phyloP scores from a whole-genome alignment of 2,797 vertebrate genomes.

The Dicrostonyx torquatus region DNA sequence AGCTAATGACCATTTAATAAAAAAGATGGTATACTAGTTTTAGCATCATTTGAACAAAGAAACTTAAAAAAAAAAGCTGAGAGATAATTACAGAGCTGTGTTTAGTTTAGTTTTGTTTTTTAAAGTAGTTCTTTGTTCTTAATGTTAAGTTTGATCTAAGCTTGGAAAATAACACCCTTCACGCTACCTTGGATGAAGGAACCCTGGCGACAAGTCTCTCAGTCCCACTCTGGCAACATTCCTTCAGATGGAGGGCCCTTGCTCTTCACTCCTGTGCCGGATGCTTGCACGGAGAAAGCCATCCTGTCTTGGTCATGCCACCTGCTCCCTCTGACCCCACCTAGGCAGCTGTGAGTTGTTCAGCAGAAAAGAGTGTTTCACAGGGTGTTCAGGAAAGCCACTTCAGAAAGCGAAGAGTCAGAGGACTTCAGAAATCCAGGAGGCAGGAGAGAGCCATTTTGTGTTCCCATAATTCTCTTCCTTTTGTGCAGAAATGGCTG shows the following conservation, averaged over 20 bases:
- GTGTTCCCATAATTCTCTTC: neutral
- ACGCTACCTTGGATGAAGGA: neutral
- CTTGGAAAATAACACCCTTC: slow-evolving; percentile 19
- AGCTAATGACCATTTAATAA: neutral
- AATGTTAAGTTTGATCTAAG: slow-evolving; percentile 19
- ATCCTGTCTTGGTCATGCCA: neutral
- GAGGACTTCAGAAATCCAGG: slow-evolving; percentile 17
- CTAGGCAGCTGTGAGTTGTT: neutral
- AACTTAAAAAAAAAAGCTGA: neutral
- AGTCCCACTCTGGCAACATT: neutral
- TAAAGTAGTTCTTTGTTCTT: neutral
- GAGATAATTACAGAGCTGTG: neutral
- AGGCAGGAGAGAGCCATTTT: neutral
- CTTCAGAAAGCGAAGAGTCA: slow-evolving; percentile 49
- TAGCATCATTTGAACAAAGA: slow-evolving; percentile 22
- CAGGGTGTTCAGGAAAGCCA: neutral
- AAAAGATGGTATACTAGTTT: neutral
- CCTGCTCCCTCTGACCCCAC: neutral
- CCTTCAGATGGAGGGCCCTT: neutral
- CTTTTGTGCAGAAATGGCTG: neutral
- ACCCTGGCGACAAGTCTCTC: neutral
- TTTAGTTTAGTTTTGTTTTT: neutral
- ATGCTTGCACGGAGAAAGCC: neutral
- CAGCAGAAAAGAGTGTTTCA: slow-evolving; percentile 38
- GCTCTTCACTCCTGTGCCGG: neutral